These are phyloP conservation scores for Eupeodes corollae DNA, from an alignment of 1,140 invertebrate genomes.

Conservation along the genomic window DNA sequence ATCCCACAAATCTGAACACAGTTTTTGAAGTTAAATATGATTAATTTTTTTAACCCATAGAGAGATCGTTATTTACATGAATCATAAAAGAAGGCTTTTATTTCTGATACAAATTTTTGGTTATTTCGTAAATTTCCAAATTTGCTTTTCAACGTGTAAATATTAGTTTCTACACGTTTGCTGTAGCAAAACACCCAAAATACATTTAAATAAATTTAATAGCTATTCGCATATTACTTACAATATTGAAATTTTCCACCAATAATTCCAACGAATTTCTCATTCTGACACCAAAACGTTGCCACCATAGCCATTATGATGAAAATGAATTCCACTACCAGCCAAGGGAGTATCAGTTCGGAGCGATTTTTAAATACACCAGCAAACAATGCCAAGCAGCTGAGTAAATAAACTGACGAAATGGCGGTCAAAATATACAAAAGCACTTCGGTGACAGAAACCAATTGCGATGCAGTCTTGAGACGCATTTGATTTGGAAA, in stretches of 20 bases:
- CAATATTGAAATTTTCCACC: conserved; percentile 24
- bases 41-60: no score
- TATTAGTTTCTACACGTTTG: no score
- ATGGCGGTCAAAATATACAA: conserved; percentile 22
- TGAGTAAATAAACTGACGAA: conserved; percentile 20
- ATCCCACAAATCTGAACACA: no score
- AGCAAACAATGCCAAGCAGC: conserved; percentile 22
- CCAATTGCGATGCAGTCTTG: conserved; percentile 24
- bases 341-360: conserved; percentile 28
- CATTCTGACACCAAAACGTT: conserved; percentile 22
- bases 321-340: conserved; percentile 26
- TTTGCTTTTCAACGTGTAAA: no score
- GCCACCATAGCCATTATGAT: conserved; percentile 17
- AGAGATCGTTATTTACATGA: no score
- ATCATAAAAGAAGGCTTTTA: no score
- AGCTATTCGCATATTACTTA: conserved; percentile 15
- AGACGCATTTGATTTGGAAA: conserved; percentile 29
- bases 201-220: not conserved
- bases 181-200: no score
- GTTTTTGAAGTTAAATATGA: no score
- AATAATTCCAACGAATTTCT: conserved; percentile 19
- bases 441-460: conserved; percentile 24
- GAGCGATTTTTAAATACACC: conserved; percentile 30
- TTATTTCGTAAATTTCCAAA: no score
- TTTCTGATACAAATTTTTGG: no score